phyloP scores from a whole-genome alignment of 2,888 invertebrate genomes.

The Caenorhabditis sulstoni region DNA sequence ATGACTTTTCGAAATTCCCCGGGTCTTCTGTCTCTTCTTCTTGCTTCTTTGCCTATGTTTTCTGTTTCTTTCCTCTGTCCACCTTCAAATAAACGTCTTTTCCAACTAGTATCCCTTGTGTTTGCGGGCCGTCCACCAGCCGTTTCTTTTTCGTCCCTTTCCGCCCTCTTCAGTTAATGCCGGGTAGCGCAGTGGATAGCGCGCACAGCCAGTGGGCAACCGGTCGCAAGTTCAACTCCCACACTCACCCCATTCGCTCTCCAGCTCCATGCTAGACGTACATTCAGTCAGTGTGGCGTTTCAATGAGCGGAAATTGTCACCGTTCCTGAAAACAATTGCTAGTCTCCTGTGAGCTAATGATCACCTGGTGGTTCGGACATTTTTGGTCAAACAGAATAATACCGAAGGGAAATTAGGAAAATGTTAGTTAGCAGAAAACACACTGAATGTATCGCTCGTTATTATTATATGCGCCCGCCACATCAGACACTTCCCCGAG shows the following conservation, averaged over 20 bases:
- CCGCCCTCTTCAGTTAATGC: constrained; percentile 2
- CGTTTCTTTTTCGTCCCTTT: constrained; percentile 5
- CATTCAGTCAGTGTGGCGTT: constrained; percentile 54
- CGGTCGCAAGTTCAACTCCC: constrained; percentile 21
- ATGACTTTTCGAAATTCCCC: constrained; percentile 6
- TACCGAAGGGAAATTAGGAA: constrained; percentile 10
- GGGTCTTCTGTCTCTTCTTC: constrained; percentile 24
- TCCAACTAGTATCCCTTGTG: not conserved
- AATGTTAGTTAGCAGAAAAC: not conserved
- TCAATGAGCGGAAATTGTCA: constrained; percentile 58
- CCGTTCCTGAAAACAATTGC: constrained; percentile 59
- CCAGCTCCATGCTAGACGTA: constrained; percentile 59
- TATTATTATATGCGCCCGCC: no score
- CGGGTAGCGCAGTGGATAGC: constrained; percentile 41
- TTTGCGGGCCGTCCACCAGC: not conserved
- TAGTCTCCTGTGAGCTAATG: constrained; percentile 49
- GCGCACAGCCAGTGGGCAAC: not conserved
- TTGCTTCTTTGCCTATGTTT: not conserved
- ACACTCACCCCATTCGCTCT: constrained; percentile 29
- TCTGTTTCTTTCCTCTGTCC: no score
- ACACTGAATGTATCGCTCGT: not conserved
- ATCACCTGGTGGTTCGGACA: constrained; percentile 58
- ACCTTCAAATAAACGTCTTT: not conserved
- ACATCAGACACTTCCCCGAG: not conserved
- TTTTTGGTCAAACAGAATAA: constrained; percentile 5